Base-by-base conservation (phyloP, 2,797 vertebrate species). In the Pangasius krempfi region DNA sequence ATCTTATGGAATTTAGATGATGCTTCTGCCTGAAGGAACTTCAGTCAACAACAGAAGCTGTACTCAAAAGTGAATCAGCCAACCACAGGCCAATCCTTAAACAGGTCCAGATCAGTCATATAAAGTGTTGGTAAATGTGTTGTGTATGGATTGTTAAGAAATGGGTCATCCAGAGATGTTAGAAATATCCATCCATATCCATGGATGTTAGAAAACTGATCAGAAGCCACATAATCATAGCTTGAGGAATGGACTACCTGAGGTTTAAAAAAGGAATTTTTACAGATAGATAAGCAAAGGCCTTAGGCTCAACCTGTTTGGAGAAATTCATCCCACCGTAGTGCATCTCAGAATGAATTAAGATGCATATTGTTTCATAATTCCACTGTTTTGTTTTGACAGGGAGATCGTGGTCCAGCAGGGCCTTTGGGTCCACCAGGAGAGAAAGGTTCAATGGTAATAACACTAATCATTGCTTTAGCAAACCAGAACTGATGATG, bases 321-420 rank as follows among this genome's bases (percentile, higher is more conserved):
- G 70, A 44, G 70, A 73, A 44, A 50, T n/a, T 16, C 13, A 47
- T 75, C 40, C 22, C 72, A 75, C 4, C 14, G 0, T 52, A 79
- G 2, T 54, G 54, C 22, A 40, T 27, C 2, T 27, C 22, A 18
- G 76, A 62, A 82, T 82, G 1, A 44, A 27, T 60, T 25, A 60
- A 33, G 8, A 5, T 56, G 52, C 33, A 60, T 40, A n/a, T 52
- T 81, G 5, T 47, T 64, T 81, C 6, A n/a, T 75, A 10, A 50
- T 27, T 33, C 72, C 16, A 0, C 1, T 6, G 25, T 22, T 87
- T 80, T 89, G 82, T 62, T 91, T 93, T 92, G 2, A 88, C 94
- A 99, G 98, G 98, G 98, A 80, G 97, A 98, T 10, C 95, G 98
- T 89, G 98, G 98, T 91, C 97, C 95, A 92, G 95, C 97, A 54